Percentiles rank a stretch among this genome's conserved stretches.
These are phyloP conservation scores for Isaurus tuberculatus DNA, from an alignment of 92 coral and sea anemone species.

Conservation along the genomic window DNA sequence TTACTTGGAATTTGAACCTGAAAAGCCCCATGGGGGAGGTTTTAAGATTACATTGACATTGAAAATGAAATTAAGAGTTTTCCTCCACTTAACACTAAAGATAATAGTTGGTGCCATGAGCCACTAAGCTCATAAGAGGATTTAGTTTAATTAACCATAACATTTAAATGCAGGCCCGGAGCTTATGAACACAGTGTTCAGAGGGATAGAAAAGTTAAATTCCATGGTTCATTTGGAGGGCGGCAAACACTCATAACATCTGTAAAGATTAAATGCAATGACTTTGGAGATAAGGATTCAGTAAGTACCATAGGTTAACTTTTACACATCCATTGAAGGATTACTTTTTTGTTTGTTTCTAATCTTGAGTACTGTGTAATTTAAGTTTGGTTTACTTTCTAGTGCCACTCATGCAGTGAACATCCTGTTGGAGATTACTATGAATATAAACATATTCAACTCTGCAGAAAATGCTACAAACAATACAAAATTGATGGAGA, in stretches of 20 bases:
- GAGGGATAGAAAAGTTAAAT: conserved; percentile 86
- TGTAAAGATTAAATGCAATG: conserved; percentile 89
- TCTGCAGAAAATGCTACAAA: conserved; percentile 92
- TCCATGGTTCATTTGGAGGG: conserved; percentile 97
- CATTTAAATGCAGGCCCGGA: conserved; percentile 75
- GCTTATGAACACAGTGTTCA: conserved; percentile 86
- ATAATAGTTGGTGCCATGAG: too few relatives aligned
- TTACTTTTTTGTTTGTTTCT: not conserved
- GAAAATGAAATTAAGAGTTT: too few relatives aligned
- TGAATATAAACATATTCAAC: conserved; percentile 87
- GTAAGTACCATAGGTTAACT: conserved; percentile 68
- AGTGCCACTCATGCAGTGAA: conserved; percentile 85
- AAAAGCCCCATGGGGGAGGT: too few relatives aligned
- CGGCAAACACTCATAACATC: conserved; percentile 92
- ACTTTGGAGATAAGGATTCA: conserved; percentile 87
- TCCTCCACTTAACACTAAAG: too few relatives aligned
- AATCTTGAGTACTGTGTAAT: not conserved
- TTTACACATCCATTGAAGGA: not conserved
- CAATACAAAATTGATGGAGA: conserved; percentile 75
- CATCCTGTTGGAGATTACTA: conserved; percentile 94
- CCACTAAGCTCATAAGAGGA: too few relatives aligned
- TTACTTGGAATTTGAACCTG: too few relatives aligned
- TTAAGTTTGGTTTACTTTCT: not conserved
- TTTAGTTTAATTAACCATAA: not conserved
- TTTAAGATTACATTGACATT: too few relatives aligned